Base-by-base conservation (phyloP, 2,113 vertebrate species). In the Nothoprocta perdicaria region DNA sequence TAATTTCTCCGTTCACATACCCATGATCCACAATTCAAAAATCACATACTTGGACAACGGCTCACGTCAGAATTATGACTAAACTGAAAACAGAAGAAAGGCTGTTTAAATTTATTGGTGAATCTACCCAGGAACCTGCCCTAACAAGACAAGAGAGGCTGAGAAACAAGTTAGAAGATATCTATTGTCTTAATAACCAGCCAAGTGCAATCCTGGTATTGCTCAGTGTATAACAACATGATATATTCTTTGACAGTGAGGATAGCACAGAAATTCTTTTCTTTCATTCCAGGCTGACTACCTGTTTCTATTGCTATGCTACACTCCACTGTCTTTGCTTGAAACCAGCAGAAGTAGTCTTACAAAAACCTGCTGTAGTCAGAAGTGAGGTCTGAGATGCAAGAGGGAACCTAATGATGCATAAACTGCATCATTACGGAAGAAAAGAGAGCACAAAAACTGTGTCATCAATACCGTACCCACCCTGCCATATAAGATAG, bases 141-240 rank as follows among this genome's bases (percentile, higher is more conserved):
- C 71, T 80, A 81, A 40, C 53, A 43, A 91, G 46, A 23, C 11
- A 72, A 75, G 52, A 86, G 40, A 69, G 35, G 26, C 12, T 55
- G 35, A 72, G 53, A 73, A 95, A 76, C 33, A 90, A 83, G 61
- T 78, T 84, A 48, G 80, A 61, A 93, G 66, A 41, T 91, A 86
- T 19, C 24, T 81, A 33, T 89, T 83, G 65, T 88, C 77, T 88
- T 86, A 89, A 69, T 57, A 87, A 89, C 80, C 69, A 75, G 29
- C 31, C 38, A 93, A 95, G 93, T 48, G 58, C 48, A 86, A 90
- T 79, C 61, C 48, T n/a, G 17, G 29, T 76, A 35, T 43, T 83
- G 84, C 50, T 88, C 58, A 72, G 27, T 12, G 11, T 84, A 40
- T 48, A 92, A 92, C 84, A 88, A 93, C 57, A 53, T 84, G 75